Base-by-base conservation (phyloP, 2,797 vertebrate genomes). In the Varecia variegata region DNA sequence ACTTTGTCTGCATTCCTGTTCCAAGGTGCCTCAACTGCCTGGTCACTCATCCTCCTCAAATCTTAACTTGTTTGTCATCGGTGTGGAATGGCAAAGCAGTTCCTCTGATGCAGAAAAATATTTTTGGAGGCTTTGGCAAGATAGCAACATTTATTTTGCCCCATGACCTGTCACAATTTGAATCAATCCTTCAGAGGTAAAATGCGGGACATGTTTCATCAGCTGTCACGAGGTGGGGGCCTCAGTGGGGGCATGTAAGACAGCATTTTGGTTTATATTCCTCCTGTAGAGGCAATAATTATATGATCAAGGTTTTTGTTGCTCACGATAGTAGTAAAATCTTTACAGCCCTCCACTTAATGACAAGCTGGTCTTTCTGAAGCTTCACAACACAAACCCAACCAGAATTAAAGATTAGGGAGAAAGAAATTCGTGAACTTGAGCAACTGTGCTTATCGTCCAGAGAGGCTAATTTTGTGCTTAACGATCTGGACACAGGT, bases 381-480 rank as follows among this genome's bases (percentile, higher is more conserved):
- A 92, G 47, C 80, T 65, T 96, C 76, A 12, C 21, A 0, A 1
- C 45, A 45, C 32, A 96, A n/a, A 67, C 67, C 35, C n/a, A 35
- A 60, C 38, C 38, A 58, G 92, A 95, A 76, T 83, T 6, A 18
- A 43, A 71, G 23, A 83, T 84, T 67, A 96, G 67, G 54, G 43
- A 45, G 65, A 84, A 67, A 65, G 82, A 93, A 95, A 93, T 54
- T 93, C 60, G 67, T 76, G 73, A 94, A 82, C 77, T 92, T 86
- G 67, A 96, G 73, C 23, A 11, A 9, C 2, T 0, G 20, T 92
- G 17, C 8, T 54, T 84, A 50, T 95, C 1, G 0, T 1, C 45
- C 5, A 94, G n/a, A 95, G 74, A 68, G 65, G 40, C 65, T 97
- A 87, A 95, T 94, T 93, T 85, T 56, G 30, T 93, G 65, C 62